A percentile compares a stretch with the other conserved stretches of the same genome.
phyloP scores from a whole-genome alignment of 2,888 invertebrate species.

The Cheilosia impressa region DNA sequence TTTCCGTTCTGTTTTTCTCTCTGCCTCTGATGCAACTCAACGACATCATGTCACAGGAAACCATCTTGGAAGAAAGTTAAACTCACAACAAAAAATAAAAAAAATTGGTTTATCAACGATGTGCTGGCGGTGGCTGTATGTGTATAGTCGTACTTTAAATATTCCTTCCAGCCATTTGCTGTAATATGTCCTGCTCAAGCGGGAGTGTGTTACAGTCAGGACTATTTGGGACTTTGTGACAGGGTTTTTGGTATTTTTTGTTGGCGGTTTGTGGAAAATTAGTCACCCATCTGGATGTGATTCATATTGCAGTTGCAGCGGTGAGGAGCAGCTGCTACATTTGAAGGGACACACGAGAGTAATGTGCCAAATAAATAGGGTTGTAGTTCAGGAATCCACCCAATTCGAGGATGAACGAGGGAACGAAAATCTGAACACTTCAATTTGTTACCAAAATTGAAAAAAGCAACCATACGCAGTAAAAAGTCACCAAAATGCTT shows the following conservation, averaged over 20 bases:
- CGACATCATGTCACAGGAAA: conserved; percentile 60
- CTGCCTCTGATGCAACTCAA: conserved; percentile 6
- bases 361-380: neutral
- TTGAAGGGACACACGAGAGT: neutral
- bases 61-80: conserved; percentile 29
- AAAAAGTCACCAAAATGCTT: no score
- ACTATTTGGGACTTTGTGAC: conserved; percentile 14
- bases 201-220: neutral
- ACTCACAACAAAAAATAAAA: conserved; percentile 68
- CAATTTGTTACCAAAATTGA: no score
- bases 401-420: no score
- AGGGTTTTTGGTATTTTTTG: conserved; percentile 9
- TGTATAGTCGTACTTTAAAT: neutral
- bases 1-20: conserved; percentile 1
- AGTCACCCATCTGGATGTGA: conserved; percentile 18
- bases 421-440: no score
- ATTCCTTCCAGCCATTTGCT: conserved; percentile 31
- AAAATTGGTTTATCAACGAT: conserved; percentile 69
- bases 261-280: conserved; percentile 14
- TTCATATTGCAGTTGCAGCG: conserved; percentile 7
- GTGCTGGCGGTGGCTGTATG: conserved; percentile 65
- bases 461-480: no score
- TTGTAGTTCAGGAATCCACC: neutral
- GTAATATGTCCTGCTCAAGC: conserved; percentile 7
- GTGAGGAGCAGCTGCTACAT: neutral